Conservation (phyloP, 2,113 vertebrate genomes). For the Callipepla californica region DNA sequence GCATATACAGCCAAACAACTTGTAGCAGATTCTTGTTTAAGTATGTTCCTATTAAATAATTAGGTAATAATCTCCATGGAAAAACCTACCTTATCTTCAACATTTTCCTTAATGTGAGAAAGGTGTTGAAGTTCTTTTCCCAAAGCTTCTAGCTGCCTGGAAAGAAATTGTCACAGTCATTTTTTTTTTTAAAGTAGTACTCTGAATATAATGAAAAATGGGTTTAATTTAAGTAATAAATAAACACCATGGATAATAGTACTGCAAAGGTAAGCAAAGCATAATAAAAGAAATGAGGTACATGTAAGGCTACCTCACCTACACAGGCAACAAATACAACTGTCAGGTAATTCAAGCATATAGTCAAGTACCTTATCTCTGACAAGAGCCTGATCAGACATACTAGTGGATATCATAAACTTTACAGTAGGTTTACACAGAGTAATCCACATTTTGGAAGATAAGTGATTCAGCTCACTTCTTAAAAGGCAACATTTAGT, state of each 20-base stretch:
- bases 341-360: not conserved
- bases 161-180: not conserved
- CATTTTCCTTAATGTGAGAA: slow-evolving; percentile 95
- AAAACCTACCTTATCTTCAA: slow-evolving; percentile 93
- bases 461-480: not conserved
- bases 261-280: not conserved
- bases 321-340: not conserved
- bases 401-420: not conserved
- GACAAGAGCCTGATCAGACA: not conserved
- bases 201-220: not conserved
- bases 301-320: not conserved
- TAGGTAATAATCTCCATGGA: not conserved
- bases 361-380: not conserved
- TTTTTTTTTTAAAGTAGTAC: not conserved
- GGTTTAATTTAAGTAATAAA: not conserved
- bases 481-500: not conserved
- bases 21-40: not conserved
- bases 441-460: not conserved
- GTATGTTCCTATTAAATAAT: not conserved
- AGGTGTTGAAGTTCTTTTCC: slow-evolving; percentile 97
- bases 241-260: not conserved
- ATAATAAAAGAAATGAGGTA: not conserved
- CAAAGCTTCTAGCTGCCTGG: slow-evolving; percentile 92
- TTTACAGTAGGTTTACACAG: not conserved
- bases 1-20: not conserved